Evolutionary conservation across 1,140 invertebrate species (phyloP).

Genomic region (Semibalanus balanoides): DNA sequence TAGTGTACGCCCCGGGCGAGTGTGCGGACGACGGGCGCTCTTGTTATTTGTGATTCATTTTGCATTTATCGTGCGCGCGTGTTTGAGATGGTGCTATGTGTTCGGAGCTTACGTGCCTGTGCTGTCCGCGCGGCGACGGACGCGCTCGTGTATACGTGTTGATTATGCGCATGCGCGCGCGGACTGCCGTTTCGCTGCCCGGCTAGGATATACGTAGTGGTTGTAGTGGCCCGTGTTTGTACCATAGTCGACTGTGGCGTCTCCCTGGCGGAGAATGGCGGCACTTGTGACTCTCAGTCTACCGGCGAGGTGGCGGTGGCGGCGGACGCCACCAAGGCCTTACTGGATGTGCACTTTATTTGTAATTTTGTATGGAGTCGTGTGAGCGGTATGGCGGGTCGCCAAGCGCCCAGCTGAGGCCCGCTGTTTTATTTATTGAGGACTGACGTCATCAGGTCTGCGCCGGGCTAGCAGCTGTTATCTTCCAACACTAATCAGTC

Average conservation of each 20-base stretch:
- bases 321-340: neutral
- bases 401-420: too few species aligned
- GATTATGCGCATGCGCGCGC: too few species aligned
- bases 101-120: neutral
- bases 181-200: neutral
- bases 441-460: neutral
- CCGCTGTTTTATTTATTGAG: neutral
- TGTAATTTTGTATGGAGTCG: neutral
- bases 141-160: too few species aligned
- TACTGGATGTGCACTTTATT: neutral
- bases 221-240: neutral
- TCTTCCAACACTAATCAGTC: neutral
- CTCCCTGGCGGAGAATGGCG: too few species aligned
- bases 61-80: neutral
- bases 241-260: neutral
- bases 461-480: neutral
- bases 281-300: neutral
- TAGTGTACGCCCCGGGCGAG: neutral
- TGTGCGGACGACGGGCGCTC: neutral
- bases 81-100: neutral
- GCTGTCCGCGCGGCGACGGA: neutral
- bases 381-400: neutral
- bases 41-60: conserved; percentile 3
- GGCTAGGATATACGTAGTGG: neutral
- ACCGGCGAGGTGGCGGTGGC: neutral